Evolutionary conservation across 2,888 invertebrate genomes (phyloP), one percentile per base, ranked within the genome.

Genomic region (Endotricha flammealis): DNA sequence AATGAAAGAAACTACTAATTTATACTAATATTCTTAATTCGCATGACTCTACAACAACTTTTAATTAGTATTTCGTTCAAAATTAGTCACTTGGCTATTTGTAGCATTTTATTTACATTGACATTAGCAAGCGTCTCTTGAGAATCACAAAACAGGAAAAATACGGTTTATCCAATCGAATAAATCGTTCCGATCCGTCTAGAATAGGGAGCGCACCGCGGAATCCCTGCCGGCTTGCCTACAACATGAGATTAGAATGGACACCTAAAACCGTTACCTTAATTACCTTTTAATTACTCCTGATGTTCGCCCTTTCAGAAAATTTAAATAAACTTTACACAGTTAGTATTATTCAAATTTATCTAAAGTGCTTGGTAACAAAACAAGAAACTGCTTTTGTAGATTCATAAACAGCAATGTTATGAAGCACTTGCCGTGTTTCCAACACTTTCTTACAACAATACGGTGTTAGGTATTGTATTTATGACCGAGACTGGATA

Each of bases 211-310:
- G n/a, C n/a, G n/a, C n/a, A 8, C 13, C 13, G 16, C 48, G 29
- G 31, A 36, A 22, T 13, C 17, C 25, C 48, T 49, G 42, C 31
- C 42, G 50, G 49, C 50, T 43, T 53, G 53, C 47, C 45, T 45
- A 46, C 46, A 53, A 59, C 54, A 57, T 52, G 53, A 63, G 67
- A 70, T 73, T 68, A 70, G 57, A 69, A 70, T 53, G 67, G 68
- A 75, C 67, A 69, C 64, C 70, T 61, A 58, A 65, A 68, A 64
- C 70, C 62, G 53, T 58, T 48, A 56, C 50, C 66, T 60, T 70
- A 70, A 71, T 74, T 68, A 65, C 57, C 49, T 62, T 69, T 70
- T 72, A 73, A 75, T 73, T 73, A 69, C 60, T 50, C 44, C 43
- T 47, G 48, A 58, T 12, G 12, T 14, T 35, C 12, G 5, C 65